phyloP scores from a whole-genome alignment of 2,797 vertebrate genomes.

The Acanthornis magna region DNA sequence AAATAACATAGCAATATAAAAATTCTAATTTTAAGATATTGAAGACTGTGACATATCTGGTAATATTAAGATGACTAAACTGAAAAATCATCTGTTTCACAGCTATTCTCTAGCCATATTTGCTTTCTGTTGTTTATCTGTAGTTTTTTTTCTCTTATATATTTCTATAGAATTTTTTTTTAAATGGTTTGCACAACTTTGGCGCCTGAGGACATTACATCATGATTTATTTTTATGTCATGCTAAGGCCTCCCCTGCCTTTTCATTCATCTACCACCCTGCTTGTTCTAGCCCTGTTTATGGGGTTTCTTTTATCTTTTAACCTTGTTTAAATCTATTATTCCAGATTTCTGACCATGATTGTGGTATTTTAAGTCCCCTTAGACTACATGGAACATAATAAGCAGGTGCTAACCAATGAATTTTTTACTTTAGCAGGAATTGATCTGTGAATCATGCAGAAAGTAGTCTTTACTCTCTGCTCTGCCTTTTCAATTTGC shows the following conservation, averaged over 20 bases:
- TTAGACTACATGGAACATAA: background rate
- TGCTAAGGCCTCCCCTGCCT: background rate
- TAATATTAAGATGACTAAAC: background rate
- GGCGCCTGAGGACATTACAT: background rate
- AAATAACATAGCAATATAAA: background rate
- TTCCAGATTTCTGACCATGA: background rate
- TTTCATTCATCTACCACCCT: background rate
- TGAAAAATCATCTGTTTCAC: background rate
- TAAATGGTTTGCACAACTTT: background rate
- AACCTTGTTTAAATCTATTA: slow-evolving; percentile 1
- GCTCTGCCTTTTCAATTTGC: background rate
- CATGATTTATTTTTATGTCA: background rate
- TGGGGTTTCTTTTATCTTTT: background rate
- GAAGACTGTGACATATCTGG: background rate
- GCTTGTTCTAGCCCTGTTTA: background rate
- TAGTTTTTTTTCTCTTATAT: background rate
- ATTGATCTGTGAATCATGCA: background rate
- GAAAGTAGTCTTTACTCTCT: background rate
- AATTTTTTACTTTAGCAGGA: background rate
- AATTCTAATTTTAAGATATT: background rate
- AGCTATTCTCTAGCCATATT: background rate
- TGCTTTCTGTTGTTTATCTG: background rate
- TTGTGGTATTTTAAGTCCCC: background rate
- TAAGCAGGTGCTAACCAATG: background rate
- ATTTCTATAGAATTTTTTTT: background rate